Percentiles rank a stretch among this genome's conserved stretches.
Evolutionary conservation across 2,888 invertebrate genomes (phyloP).

Genomic region (Lithophane semibrunnea): DNA sequence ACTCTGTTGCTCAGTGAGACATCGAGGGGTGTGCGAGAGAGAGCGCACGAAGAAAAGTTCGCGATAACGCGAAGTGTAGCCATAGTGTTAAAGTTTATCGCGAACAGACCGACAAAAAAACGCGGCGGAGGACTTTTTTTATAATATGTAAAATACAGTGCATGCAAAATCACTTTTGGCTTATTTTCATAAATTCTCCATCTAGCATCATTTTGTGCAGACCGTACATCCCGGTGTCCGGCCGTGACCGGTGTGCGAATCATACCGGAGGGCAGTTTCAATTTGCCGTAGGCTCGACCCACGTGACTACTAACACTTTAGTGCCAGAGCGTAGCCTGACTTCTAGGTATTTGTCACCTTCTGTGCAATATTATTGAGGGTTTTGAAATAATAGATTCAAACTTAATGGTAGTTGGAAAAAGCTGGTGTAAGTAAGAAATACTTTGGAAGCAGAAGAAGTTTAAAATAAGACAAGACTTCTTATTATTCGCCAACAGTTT

Average conservation of each 20-base stretch:
- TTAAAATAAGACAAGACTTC: neutral
- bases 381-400: neutral
- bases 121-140: too few relatives aligned
- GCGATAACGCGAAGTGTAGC: too few relatives aligned
- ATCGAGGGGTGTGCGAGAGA: too few relatives aligned
- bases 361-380: neutral
- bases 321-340: slow-evolving; percentile 53
- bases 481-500: neutral
- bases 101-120: too few relatives aligned
- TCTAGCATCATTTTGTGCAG: slow-evolving; percentile 63
- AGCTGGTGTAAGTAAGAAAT: neutral
- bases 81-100: too few relatives aligned
- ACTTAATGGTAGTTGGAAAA: neutral
- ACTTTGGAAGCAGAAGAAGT: neutral
- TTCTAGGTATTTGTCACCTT: slow-evolving; percentile 32
- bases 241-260: slow-evolving; percentile 85
- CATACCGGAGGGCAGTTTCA: slow-evolving; percentile 81
- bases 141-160: neutral
- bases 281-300: slow-evolving; percentile 77
- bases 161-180: neutral
- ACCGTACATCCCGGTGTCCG: slow-evolving; percentile 69
- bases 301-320: slow-evolving; percentile 64
- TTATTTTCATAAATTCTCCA: neutral
- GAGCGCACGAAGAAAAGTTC: too few relatives aligned
- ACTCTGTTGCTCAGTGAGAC: too few relatives aligned